Base-by-base conservation (phyloP, 2,113 vertebrate species). In the Gulo gulo region DNA sequence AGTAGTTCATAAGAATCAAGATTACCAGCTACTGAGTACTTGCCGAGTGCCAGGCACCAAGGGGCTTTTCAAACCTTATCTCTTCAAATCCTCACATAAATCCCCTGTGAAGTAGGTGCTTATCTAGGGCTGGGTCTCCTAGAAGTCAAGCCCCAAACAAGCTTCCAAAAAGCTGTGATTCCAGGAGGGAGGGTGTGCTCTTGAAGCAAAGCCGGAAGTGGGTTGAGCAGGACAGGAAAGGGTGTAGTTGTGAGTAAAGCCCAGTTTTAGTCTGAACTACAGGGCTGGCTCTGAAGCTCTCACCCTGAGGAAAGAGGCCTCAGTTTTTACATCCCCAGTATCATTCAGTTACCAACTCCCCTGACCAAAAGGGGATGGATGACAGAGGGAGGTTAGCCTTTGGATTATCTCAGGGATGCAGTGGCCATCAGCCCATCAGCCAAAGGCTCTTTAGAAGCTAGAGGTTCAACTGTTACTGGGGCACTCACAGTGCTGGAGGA, bases 401-500 rank as follows among this genome's bases (percentile, higher is more conserved):
- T 78, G 1, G 3, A 3, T 4, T 16, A 6, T 73, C 57, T 69
- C 34, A 15, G 65, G 23, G 81, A 71, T 42, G 7, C 6, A 5
- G 65, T 23, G 18, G 14, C 31, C 59, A 29, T 36, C 14, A 55
- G 69, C 29, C n/a, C 59, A 34, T 34, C 14, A 55, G 69, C 34
- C 52, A 74, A 23, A 39, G 80, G 83, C 10, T 65, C 84, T 26
- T n/a, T 24, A 52, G 47, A 74, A 50, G 63, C 69, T 39, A 12
- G 4, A 9, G 63, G n/a, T 10, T 21, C 0, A 50, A 42, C 31
- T 5, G 0, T 24, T 7, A 52, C 65, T 24, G 15, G 2, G 42
- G 63, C 81, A 10, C 52, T 36, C 20, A 0, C 4, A 59, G 59
- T 0, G 0, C 57, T 7, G 52, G 34, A 31, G 83, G 26, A 23